Percentiles rank a stretch among this genome's conserved stretches.
phyloP scores from a whole-genome alignment of 2,113 vertebrate genomes.

The Triplophysa siluroides region DNA sequence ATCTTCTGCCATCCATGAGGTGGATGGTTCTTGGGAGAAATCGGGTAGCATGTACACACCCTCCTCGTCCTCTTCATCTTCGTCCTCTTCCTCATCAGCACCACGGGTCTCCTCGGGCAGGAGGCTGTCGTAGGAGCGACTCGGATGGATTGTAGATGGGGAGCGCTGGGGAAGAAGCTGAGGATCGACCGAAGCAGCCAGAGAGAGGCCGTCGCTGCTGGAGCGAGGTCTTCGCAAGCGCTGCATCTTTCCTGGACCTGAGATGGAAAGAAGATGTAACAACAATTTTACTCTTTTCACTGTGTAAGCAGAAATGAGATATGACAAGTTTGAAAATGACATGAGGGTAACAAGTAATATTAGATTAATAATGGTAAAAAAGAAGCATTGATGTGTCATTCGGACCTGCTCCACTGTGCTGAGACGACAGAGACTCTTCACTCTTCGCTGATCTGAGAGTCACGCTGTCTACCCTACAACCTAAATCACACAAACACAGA shows the following conservation, averaged over 20 bases:
- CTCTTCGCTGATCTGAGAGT: slow-evolving; percentile 80
- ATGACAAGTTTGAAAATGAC: no score
- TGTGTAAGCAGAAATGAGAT: not conserved
- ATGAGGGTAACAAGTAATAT: no score
- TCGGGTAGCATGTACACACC: slow-evolving; percentile 68
- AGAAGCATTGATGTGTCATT: not conserved
- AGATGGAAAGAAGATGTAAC: not conserved
- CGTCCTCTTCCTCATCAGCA: slow-evolving; percentile 44
- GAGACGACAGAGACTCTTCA: slow-evolving; percentile 80
- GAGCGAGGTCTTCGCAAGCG: slow-evolving; percentile 76
- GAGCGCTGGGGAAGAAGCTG: slow-evolving; percentile 58
- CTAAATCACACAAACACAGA: slow-evolving; percentile 45
- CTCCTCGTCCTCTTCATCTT: slow-evolving; percentile 58
- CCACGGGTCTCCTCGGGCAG: slow-evolving; percentile 54
- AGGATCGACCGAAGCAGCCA: slow-evolving; percentile 59
- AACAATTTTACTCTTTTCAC: not conserved
- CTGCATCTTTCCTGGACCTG: slow-evolving; percentile 61
- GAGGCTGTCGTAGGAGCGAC: slow-evolving; percentile 65
- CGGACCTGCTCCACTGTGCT: slow-evolving; percentile 78
- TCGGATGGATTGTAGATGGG: slow-evolving; percentile 50
- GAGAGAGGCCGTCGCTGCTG: slow-evolving; percentile 77
- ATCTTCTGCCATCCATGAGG: slow-evolving; percentile 76
- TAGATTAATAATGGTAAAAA: not conserved
- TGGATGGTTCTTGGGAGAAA: slow-evolving; percentile 61
- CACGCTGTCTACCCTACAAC: slow-evolving; percentile 71